phyloP scores from a whole-genome alignment of 2,888 invertebrate species.

The Nephrocerus scutellatus region DNA sequence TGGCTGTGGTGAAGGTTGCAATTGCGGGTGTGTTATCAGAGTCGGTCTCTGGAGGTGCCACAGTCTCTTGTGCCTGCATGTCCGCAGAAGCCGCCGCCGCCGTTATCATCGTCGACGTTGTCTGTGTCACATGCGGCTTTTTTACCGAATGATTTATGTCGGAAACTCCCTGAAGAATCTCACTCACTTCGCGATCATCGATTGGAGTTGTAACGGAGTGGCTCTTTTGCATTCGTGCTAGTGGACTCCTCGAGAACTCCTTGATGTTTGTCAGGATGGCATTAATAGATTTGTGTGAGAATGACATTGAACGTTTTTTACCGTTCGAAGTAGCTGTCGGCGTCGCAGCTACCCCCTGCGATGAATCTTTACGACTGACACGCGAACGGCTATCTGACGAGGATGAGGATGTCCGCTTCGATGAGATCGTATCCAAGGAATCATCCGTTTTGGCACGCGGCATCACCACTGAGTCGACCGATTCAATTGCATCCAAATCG shows the following conservation, averaged over 20 bases:
- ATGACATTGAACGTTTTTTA: slow-evolving; percentile 44
- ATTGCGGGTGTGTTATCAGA: too few relatives aligned
- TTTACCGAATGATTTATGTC: slow-evolving; percentile 14
- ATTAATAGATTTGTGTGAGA: slow-evolving; percentile 44
- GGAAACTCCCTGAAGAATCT: slow-evolving; percentile 17
- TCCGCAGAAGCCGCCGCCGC: slow-evolving; percentile 1
- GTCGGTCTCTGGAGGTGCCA: too few relatives aligned
- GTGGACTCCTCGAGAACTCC: slow-evolving; percentile 42
- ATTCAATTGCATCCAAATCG: slow-evolving; percentile 40
- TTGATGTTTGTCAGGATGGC: slow-evolving; percentile 40
- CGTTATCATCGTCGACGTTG: slow-evolving; percentile 12
- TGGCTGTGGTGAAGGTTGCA: too few relatives aligned
- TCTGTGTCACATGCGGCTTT: slow-evolving; percentile 3
- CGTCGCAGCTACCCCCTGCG: not conserved
- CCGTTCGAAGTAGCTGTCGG: slow-evolving; percentile 15
- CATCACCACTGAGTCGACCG: slow-evolving; percentile 20
- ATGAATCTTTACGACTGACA: slow-evolving; percentile 19
- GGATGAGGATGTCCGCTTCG: slow-evolving; percentile 38
- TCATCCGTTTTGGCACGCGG: slow-evolving; percentile 19
- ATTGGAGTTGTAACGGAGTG: slow-evolving; percentile 15
- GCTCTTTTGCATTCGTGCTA: slow-evolving; percentile 28
- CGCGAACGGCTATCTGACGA: slow-evolving; percentile 38
- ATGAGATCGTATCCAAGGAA: slow-evolving; percentile 19
- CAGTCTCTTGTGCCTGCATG: slow-evolving; percentile 9
- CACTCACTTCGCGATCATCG: slow-evolving; percentile 27